Percentiles rank a stretch among this genome's conserved stretches.
Conservation (phyloP, 2,888 invertebrate species). For the Thymelicus sylvestris region DNA sequence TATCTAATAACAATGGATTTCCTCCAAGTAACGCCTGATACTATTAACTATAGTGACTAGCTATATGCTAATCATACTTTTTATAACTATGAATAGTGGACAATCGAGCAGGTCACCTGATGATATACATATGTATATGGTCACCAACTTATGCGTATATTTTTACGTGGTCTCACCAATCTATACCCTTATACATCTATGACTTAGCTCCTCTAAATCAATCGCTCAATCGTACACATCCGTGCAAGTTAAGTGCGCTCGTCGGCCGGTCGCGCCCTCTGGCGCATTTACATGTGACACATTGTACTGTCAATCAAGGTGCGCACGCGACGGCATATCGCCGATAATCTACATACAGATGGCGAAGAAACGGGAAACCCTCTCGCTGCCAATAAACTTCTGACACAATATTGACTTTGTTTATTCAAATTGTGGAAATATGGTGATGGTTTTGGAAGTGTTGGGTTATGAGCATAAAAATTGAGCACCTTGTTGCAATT, state of each 20-base stretch:
- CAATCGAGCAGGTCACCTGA: no score
- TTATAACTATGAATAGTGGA: no score
- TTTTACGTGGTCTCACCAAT: background rate
- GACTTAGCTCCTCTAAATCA: conserved; percentile 20
- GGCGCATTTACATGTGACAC: conserved; percentile 66
- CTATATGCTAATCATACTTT: no score
- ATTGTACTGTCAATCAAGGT: conserved; percentile 75
- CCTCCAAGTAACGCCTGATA: no score
- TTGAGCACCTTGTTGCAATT: background rate
- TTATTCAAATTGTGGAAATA: conserved; percentile 44
- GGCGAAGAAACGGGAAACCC: conserved; percentile 60
- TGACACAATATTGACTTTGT: conserved; percentile 45
- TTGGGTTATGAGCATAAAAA: conserved; percentile 22
- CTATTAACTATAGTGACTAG: no score
- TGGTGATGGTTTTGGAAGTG: conserved; percentile 17
- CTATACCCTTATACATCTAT: background rate
- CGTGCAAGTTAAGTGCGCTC: conserved; percentile 32
- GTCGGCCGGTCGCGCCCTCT: conserved; percentile 50
- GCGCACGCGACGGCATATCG: conserved; percentile 61
- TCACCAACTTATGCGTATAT: no score
- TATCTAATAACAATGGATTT: no score
- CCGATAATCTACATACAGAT: conserved; percentile 65
- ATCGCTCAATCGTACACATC: conserved; percentile 28
- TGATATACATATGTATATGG: no score
- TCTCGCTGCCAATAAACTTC: conserved; percentile 46